Percentiles rank a stretch among this genome's conserved stretches.
Conservation (phyloP, 2,888 invertebrate species). For the Callyntrura guangdongensis region DNA sequence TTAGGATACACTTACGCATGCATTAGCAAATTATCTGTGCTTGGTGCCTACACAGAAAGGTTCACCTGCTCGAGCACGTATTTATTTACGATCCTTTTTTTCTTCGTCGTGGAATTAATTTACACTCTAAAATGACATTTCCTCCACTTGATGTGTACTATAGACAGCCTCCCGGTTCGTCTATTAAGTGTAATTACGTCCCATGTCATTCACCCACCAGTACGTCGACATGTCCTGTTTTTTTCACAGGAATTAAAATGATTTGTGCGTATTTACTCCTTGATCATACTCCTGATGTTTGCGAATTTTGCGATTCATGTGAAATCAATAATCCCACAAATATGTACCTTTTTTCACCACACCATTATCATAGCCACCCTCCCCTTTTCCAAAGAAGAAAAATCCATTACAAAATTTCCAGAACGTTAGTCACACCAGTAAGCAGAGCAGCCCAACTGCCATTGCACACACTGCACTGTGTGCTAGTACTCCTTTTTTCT, state of each 20-base stretch:
- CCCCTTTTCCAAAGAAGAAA: conserved; percentile 52
- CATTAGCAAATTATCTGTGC: conserved; percentile 13
- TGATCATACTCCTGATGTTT: background rate
- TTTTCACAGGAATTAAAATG: conserved; percentile 34
- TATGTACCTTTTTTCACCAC: conserved; percentile 27
- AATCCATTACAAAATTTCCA: conserved; percentile 67
- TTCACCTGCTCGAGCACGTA: background rate
- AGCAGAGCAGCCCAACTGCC: background rate
- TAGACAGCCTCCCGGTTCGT: background rate
- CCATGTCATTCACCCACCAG: conserved; percentile 65
- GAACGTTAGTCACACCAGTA: conserved; percentile 48
- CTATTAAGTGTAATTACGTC: background rate
- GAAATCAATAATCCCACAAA: conserved; percentile 53
- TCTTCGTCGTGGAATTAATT: background rate
- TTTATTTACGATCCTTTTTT: conserved; percentile 13
- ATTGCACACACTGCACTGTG: background rate
- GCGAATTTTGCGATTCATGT: conserved; percentile 36
- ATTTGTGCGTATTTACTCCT: conserved; percentile 2
- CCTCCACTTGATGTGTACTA: background rate
- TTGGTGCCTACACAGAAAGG: too few species aligned
- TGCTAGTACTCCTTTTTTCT: conserved; percentile 8
- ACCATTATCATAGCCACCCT: conserved; percentile 28
- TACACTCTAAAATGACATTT: conserved; percentile 22
- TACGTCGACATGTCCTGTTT: background rate
- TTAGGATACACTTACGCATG: background rate